phyloP scores from a whole-genome alignment of 2,888 invertebrate genomes.

The Clunio marinus region DNA sequence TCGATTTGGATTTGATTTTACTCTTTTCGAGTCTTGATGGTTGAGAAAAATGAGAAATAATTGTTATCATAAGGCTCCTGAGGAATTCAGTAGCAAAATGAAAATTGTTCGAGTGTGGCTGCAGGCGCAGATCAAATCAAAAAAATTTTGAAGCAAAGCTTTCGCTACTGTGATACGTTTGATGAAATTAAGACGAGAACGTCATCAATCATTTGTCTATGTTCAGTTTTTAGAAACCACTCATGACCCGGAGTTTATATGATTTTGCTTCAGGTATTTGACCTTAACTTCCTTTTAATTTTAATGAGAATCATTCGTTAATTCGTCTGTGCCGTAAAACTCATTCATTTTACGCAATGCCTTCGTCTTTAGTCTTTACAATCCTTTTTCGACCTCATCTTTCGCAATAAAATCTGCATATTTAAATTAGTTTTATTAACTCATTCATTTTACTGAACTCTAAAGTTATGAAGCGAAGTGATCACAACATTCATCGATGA shows the following conservation, averaged over 20 bases:
- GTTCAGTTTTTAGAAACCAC: neutral
- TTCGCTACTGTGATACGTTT: too few species aligned
- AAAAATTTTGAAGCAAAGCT: too few species aligned
- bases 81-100: slow-evolving; percentile 1
- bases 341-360: neutral
- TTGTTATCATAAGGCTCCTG: neutral
- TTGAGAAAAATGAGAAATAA: neutral
- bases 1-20: neutral
- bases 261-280: neutral
- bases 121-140: neutral
- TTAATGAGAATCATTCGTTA: slow-evolving; percentile 1
- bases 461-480: slow-evolving; percentile 1
- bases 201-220: too few species aligned
- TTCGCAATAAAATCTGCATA: slow-evolving; percentile 30
- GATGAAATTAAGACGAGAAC: too few species aligned
- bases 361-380: neutral
- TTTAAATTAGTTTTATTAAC: slow-evolving; percentile 36
- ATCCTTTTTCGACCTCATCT: neutral
- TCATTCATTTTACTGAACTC: neutral
- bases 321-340: neutral
- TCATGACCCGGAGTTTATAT: neutral
- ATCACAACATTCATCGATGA: slow-evolving; percentile 11
- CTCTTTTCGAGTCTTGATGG: neutral
- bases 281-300: slow-evolving; percentile 8
- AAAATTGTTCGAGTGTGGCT: neutral